phyloP scores from a whole-genome alignment of 2,797 vertebrate species.

The Cossypha dichroa region DNA sequence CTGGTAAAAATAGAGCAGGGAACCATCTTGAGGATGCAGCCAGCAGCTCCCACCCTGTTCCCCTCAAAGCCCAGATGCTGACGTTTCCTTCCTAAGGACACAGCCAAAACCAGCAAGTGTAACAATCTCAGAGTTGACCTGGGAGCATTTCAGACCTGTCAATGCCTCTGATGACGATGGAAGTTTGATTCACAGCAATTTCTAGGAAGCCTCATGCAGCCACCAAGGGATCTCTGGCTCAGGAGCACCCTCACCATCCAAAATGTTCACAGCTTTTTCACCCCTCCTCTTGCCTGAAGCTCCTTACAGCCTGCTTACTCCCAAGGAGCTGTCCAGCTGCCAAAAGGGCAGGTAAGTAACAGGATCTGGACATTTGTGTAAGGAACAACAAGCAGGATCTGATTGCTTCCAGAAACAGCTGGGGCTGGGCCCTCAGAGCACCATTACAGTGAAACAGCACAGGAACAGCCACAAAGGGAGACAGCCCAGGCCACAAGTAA shows the following conservation, averaged over 20 bases:
- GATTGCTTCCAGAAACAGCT: background rate
- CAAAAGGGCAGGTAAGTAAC: constrained; percentile 35
- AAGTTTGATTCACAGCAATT: background rate
- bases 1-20: constrained; percentile 55
- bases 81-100: background rate
- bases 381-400: constrained; percentile 3
- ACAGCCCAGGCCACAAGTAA: background rate
- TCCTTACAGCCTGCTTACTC: background rate
- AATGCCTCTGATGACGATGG: background rate
- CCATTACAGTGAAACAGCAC: background rate
- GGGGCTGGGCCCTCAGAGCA: background rate
- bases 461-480: background rate
- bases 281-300: background rate
- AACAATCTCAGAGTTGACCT: background rate
- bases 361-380: constrained; percentile 32
- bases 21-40: constrained; percentile 42
- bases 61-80: background rate
- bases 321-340: background rate
- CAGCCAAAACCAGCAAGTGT: background rate
- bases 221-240: background rate
- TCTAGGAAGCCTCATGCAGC: background rate
- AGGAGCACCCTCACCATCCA: background rate
- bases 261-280: background rate
- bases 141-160: background rate
- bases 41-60: background rate